Evolutionary conservation across 2,888 invertebrate species (phyloP), one percentile per base, ranked within the genome.

Genomic region (Geophilus truncorum): DNA sequence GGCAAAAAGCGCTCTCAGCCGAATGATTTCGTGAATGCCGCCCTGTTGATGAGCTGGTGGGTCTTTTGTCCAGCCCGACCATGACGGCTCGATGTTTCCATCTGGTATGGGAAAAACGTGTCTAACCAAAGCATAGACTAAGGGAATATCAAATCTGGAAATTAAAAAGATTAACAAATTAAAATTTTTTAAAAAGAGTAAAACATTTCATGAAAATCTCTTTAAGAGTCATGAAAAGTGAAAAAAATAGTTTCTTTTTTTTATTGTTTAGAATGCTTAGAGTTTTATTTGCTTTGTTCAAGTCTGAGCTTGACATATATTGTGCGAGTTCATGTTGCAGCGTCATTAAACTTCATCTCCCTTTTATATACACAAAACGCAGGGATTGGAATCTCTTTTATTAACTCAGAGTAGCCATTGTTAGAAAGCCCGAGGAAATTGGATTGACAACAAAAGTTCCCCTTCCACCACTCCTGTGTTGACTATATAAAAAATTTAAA

Each of bases 41-140:
- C 79, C 79, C 25, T 79, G 79, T 18, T 57, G 51, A 28, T n/a
- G 18, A 3, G 79, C 57, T 21, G 79, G 30, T 6, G 79, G 79
- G n/a, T 79, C 79, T 62, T 79, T 79, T 10, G 79, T 79, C 79
- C 79, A 79, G 7, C 62, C 57, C 15, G 79, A 79, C 79, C 79
- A 79, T 6, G 57, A 25, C 12, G 79, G 57, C 5, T 79, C 79
- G 15, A 45, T 18, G 9, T 18, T 23, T 3, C 79, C 79, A 25
- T 79, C 79, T 7, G 79, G 79, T 4, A 30, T 79, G 9, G 79
- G 79, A 57, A 45, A 79, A 23, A 25, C 28, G 7, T 79, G 62
- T 7, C 79, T 21, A 21, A 79, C 79, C 21, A 79, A 15, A 9
- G 45, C 79, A 28, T 79, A 62, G 7, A 79, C 62, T n/a, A 79